A percentile compares a stretch with the other conserved stretches of the same genome.
Evolutionary conservation across 2,113 vertebrate species (phyloP).

Genomic region (Pangasianodon gigas): DNA sequence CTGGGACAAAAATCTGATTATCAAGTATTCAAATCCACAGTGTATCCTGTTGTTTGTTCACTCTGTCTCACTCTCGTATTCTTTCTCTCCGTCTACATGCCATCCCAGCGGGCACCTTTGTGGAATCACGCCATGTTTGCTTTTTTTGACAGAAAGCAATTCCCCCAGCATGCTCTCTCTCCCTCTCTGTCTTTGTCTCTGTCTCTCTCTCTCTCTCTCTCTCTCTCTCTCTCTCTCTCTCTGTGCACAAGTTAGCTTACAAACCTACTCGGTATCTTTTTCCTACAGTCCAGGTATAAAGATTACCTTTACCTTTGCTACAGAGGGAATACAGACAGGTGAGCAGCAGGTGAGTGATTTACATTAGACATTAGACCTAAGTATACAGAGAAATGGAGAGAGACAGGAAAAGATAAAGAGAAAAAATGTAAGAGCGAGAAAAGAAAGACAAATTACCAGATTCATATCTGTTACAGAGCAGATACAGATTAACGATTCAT

Average conservation of each 20-base stretch:
- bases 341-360: slow-evolving; percentile 6
- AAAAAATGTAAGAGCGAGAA: background rate
- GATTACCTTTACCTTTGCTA: background rate
- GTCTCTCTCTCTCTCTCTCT: slow-evolving; percentile 2
- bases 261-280: slow-evolving; percentile 43
- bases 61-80: slow-evolving; percentile 21
- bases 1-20: slow-evolving; percentile 68
- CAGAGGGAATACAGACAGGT: slow-evolving; percentile 6
- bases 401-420: background rate
- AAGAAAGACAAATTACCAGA: background rate
- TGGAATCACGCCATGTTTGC: slow-evolving; percentile 58
- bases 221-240: background rate
- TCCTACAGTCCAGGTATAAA: slow-evolving; percentile 40
- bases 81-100: background rate
- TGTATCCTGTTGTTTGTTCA: slow-evolving; percentile 48
- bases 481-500: background rate
- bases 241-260: slow-evolving; percentile 45
- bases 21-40: slow-evolving; percentile 64
- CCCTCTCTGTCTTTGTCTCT: background rate
- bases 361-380: background rate
- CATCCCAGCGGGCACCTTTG: slow-evolving; percentile 41
- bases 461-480: no score
- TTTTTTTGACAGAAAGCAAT: slow-evolving; percentile 56
- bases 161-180: slow-evolving; percentile 35
- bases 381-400: background rate